Base-by-base conservation (phyloP, 2,797 vertebrate genomes). In the Falco rusticolus region DNA sequence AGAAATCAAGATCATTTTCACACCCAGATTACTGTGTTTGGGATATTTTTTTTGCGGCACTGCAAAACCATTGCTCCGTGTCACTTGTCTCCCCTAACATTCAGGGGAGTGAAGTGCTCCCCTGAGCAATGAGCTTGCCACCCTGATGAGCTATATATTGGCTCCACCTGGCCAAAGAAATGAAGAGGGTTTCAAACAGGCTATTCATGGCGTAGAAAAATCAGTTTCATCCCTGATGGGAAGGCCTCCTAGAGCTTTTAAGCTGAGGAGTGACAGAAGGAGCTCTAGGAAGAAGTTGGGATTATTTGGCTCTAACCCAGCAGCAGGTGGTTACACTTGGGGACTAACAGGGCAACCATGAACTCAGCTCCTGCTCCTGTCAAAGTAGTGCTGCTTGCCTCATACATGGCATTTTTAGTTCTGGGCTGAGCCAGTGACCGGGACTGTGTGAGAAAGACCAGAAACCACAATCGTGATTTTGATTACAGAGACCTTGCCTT, bases 1-100 rank as follows among this genome's bases (percentile, higher is more conserved):
- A 94, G 83, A 90, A 65, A 72, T 87, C 65, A 61, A 69, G 83
- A 86, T 68, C 5, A 2, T 84, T 92, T 94, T 92, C 70, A 79
- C 68, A 66, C 54, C 50, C 5, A 1, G 59, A 34, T 91, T 54
- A 43, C 51, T 66, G 34, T 39, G 20, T 25, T 51, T 37, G 59
- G 61, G 76, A 22, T 63, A 17, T 21, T 39, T 82, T 65, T 65
- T 68, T 63, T 59, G 9, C 57, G 28, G 61, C 34, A 12, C 39
- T 72, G 29, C 33, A 76, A 86, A 92, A 31, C 24, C 61, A 19
- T 25, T 54, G n/a, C 59, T 13, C 33, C 1, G 0, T 68, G 61
- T 43, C 70, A 50, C 29, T 68, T 47, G 8, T 54, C 24, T 79
- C 34, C 57, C 33, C 13, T 22, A 16, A 75, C 0, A 1, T 47